phyloP scores from a whole-genome alignment of 2,113 vertebrate genomes.

The Calyptommatus sinebrachiatus region DNA sequence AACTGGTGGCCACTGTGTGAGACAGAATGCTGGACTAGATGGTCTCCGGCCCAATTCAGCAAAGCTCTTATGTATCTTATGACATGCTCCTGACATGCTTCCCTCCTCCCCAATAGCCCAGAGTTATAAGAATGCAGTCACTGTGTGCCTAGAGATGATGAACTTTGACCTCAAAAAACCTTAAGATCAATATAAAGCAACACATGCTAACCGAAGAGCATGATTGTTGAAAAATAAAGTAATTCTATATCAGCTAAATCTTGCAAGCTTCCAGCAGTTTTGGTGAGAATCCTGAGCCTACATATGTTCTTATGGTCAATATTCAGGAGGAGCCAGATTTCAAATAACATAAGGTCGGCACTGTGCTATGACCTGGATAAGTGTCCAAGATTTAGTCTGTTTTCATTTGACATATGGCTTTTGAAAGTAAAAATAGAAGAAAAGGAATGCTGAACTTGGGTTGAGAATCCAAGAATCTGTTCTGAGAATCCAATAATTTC shows the following conservation, averaged over 20 bases:
- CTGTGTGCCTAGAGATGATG: no score
- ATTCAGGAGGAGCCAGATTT: background rate
- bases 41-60: no score
- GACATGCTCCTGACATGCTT: no score
- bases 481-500: background rate
- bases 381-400: no score
- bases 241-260: background rate
- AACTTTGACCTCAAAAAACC: no score
- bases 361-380: no score
- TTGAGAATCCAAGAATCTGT: background rate
- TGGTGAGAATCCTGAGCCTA: background rate
- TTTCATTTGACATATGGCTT: background rate
- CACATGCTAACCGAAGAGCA: background rate
- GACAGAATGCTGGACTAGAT: no score
- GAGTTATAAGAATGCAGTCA: no score
- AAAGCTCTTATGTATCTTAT: no score
- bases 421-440: background rate
- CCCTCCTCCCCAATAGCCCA: no score
- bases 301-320: background rate
- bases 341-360: background rate
- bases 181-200: background rate
- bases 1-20: no score
- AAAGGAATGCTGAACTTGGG: background rate
- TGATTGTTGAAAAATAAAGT: background rate
- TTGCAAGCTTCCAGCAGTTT: background rate